phyloP scores from a whole-genome alignment of 2,113 vertebrate species.

The Xiphias gladius region DNA sequence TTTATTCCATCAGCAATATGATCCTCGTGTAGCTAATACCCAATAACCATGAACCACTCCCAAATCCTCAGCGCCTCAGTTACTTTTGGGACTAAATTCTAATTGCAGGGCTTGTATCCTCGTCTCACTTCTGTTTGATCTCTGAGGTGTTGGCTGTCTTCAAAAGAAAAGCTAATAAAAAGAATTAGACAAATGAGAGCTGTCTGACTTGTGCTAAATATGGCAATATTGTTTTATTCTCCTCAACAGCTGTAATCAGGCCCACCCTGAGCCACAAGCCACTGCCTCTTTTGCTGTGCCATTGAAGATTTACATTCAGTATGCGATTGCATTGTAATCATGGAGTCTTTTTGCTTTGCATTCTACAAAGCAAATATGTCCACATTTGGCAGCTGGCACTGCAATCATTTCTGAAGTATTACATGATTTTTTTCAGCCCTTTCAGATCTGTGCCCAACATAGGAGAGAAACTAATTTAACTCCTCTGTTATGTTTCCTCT shows the following conservation, averaged over 20 bases:
- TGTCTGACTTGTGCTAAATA: slow-evolving; percentile 30
- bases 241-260: slow-evolving; percentile 45
- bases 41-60: not conserved
- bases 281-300: slow-evolving; percentile 13
- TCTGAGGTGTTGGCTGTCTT: slow-evolving; percentile 21
- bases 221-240: slow-evolving; percentile 15
- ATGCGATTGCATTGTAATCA: slow-evolving; percentile 71
- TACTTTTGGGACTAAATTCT: slow-evolving; percentile 33
- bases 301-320: slow-evolving; percentile 52
- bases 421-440: slow-evolving; percentile 18
- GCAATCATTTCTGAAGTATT: slow-evolving; percentile 60
- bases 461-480: slow-evolving; percentile 63
- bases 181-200: not conserved
- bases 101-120: slow-evolving; percentile 11
- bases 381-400: slow-evolving; percentile 58
- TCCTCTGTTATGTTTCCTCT: slow-evolving; percentile 31
- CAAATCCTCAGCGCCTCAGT: slow-evolving; percentile 29
- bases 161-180: slow-evolving; percentile 27
- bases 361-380: slow-evolving; percentile 64
- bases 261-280: slow-evolving; percentile 17
- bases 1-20: slow-evolving; percentile 20
- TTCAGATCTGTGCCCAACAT: slow-evolving; percentile 31
- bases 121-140: slow-evolving; percentile 33
- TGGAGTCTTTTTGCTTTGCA: slow-evolving; percentile 29
- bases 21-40: slow-evolving; percentile 16